phyloP scores from a whole-genome alignment of 2,797 vertebrate genomes.

The Otolemur crassicaudatus region DNA sequence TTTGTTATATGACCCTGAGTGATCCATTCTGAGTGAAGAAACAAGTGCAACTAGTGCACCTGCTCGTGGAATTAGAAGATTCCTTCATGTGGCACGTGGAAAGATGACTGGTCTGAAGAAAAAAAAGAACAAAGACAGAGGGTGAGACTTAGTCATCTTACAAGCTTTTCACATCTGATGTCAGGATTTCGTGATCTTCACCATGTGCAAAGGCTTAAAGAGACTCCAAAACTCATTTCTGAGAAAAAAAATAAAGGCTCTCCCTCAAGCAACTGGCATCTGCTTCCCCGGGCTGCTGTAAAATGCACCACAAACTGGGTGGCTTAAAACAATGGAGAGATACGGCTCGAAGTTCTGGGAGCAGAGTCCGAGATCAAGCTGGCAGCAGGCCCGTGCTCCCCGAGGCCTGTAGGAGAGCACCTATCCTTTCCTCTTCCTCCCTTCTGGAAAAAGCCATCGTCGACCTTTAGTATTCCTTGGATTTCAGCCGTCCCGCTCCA shows the following conservation, averaged over 20 bases:
- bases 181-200: not conserved
- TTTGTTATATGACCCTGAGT: not conserved
- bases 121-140: not conserved
- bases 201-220: not conserved
- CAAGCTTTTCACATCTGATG: not conserved
- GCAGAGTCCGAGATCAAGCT: not conserved
- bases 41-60: not conserved
- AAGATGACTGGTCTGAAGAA: not conserved
- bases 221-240: not conserved
- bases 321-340: not conserved
- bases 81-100: not conserved
- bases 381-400: not conserved
- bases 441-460: not conserved
- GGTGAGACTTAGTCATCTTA: not conserved
- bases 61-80: not conserved
- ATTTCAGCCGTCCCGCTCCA: not conserved
- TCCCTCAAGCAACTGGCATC: not conserved
- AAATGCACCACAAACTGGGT: not conserved
- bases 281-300: not conserved
- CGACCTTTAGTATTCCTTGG: not conserved
- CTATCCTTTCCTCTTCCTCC: not conserved
- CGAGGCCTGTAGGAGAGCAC: not conserved
- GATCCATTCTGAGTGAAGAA: not conserved
- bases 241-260: not conserved
- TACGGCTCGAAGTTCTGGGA: not conserved